phyloP scores from a whole-genome alignment of 2,888 invertebrate species.

The Tricholauxania praeusta region DNA sequence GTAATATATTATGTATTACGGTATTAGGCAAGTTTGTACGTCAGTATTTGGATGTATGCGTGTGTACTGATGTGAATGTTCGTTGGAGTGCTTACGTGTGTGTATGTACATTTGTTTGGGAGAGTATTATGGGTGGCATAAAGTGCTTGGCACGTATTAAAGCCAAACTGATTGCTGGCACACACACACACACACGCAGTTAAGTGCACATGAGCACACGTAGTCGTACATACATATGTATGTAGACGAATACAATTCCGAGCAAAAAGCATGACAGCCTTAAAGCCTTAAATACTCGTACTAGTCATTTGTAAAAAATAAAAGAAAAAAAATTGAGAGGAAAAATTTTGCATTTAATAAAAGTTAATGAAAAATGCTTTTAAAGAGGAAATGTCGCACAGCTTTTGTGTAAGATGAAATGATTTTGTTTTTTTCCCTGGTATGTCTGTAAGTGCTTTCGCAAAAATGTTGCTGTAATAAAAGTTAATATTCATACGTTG shows the following conservation, averaged over 20 bases:
- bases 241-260: background rate
- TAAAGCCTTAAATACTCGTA: slow-evolving; percentile 21
- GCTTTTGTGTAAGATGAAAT: slow-evolving; percentile 5
- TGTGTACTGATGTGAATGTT: background rate
- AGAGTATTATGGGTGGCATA: slow-evolving; percentile 19
- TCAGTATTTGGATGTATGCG: background rate
- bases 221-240: background rate
- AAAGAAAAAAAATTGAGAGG: no score
- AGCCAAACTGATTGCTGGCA: slow-evolving; percentile 19
- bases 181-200: slow-evolving; percentile 11
- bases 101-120: background rate
- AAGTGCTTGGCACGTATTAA: slow-evolving; percentile 36
- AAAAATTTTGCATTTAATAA: slow-evolving; percentile 1
- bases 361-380: background rate
- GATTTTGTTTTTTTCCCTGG: background rate
- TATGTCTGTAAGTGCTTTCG: slow-evolving; percentile 8
- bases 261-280: background rate
- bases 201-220: background rate
- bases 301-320: no score
- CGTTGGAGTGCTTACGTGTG: background rate
- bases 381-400: background rate
- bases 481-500: slow-evolving; percentile 29
- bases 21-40: slow-evolving; percentile 5
- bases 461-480: slow-evolving; percentile 22
- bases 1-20: slow-evolving; percentile 22